phyloP scores from a whole-genome alignment of 2,113 vertebrate genomes.

The Pachypanchax playfairii region DNA sequence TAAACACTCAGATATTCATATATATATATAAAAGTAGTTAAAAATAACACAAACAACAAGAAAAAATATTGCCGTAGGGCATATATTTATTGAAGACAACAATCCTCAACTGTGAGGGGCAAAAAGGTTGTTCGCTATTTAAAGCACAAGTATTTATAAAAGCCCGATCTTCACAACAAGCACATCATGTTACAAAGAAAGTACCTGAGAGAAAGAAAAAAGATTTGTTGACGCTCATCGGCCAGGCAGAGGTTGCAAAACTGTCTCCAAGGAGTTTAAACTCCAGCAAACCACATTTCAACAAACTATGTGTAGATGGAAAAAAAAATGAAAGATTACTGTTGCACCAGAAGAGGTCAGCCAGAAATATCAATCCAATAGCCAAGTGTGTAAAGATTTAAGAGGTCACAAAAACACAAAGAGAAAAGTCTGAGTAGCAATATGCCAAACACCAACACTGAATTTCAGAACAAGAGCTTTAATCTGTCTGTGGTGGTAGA shows the following conservation, averaged over 20 bases:
- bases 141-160: neutral
- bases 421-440: no score
- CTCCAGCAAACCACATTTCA: neutral
- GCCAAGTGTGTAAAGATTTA: no score
- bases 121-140: neutral
- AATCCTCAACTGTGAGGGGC: neutral
- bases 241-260: no score
- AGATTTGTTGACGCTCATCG: no score
- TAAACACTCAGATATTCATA: neutral
- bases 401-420: no score
- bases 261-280: neutral
- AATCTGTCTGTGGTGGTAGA: neutral
- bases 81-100: neutral
- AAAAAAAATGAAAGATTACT: no score
- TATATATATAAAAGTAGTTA: neutral
- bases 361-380: no score
- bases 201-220: no score
- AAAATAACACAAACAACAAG: neutral
- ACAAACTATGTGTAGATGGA: no score
- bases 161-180: neutral
- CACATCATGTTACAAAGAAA: no score
- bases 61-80: neutral
- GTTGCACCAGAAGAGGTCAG: no score
- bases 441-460: no score
- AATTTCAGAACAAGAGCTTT: neutral